phyloP scores from a whole-genome alignment of 2,888 invertebrate species.

The Chrysotoxum bicinctum region DNA sequence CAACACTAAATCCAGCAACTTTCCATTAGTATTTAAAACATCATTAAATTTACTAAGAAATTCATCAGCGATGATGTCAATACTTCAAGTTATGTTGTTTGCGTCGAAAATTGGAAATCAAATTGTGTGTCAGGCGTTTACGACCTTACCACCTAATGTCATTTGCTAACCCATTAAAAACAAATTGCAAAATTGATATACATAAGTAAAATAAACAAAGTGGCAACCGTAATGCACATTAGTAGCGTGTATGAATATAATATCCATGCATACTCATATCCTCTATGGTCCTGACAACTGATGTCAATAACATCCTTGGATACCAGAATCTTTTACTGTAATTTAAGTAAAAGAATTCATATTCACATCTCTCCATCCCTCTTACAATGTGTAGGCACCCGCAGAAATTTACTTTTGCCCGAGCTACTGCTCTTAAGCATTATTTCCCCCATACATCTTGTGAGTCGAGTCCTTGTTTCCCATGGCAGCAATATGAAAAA shows the following conservation, averaged over 20 bases:
- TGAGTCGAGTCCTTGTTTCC: conserved; percentile 30
- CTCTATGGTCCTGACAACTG: conserved; percentile 27
- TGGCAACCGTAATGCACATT: background rate
- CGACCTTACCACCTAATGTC: too few species aligned
- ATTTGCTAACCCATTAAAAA: too few species aligned
- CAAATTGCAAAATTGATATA: background rate
- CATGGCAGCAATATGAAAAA: conserved; percentile 25
- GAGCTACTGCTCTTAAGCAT: background rate
- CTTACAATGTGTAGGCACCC: background rate
- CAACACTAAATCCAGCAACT: too few species aligned
- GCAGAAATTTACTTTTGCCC: conserved; percentile 21
- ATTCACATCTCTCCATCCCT: conserved; percentile 51
- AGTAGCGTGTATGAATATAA: background rate
- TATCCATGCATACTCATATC: background rate
- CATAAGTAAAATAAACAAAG: background rate
- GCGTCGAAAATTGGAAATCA: too few species aligned
- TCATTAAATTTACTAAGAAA: too few species aligned
- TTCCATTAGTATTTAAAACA: too few species aligned
- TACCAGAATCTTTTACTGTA: conserved; percentile 48
- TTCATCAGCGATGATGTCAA: too few species aligned
- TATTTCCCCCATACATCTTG: background rate
- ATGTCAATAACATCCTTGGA: conserved; percentile 62
- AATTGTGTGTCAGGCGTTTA: too few species aligned
- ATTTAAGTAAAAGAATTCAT: conserved; percentile 61
- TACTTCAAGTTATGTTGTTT: too few species aligned